Evolutionary conservation across 35 echinoderm and acorn worm species (phyloP), one percentile per base, ranked within the genome.

Genomic region (Nesometra sesokonis): DNA sequence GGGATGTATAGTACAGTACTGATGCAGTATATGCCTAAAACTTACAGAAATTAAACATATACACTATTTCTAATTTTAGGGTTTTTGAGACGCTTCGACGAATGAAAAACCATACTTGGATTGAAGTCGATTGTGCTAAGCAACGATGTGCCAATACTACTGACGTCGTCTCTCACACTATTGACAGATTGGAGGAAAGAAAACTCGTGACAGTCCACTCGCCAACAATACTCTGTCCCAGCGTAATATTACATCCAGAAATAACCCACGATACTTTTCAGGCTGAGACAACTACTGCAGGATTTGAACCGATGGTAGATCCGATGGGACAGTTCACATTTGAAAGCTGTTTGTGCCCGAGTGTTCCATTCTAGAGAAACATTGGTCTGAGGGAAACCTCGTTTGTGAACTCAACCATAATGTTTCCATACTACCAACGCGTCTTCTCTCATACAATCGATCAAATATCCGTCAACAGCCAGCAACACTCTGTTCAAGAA

Each of bases 51-150:
- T n/a, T n/a, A n/a, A n/a, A n/a, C n/a, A n/a, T n/a, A n/a, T n/a
- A n/a, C n/a, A n/a, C 39, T 78, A 76, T 80, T n/a, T 17, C 47
- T 79, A 80, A 23, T 86, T 81, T 9, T 77, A 91, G 90, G 80
- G 80, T 91, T 67, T 33, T 86, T 46, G 80, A 91, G 77, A 91
- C 47, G 0, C 82, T 87, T 34, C 38, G 67, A 7, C 77, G 90
- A 0, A 91, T 91, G 90, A 91, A 83, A 78, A 82, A 23, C 23
- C 40, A 84, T 0, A 17, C 77, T 30, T 91, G 90, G 90, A 91
- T 91, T 32, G 90, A 91, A 76, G 85, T 88, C 30, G 76, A 93
- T 29, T 31, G 76, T 11, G 35, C 77, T 31, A 84, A 81, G 35
- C 82, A 92, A 30, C 23, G 37, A n/a, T 85, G 86, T 38, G 40